These are phyloP conservation scores for Thalpophila matura DNA, from an alignment of 2,888 invertebrate genomes.

Conservation along the genomic window DNA sequence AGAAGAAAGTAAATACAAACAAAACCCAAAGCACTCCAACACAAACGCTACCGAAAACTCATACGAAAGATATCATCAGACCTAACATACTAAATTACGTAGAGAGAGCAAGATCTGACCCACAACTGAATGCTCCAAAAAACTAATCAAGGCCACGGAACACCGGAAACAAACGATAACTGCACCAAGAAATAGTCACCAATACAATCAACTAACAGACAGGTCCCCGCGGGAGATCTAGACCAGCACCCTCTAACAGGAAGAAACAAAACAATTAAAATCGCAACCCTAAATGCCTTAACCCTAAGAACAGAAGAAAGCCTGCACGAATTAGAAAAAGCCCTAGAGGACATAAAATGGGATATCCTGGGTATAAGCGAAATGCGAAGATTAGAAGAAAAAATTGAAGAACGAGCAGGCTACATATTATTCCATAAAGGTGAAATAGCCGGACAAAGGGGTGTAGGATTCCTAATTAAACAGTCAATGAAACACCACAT, in stretches of 20 bases:
- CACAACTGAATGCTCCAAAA: no score
- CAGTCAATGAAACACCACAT: no score
- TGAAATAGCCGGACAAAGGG: no score
- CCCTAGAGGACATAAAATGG: conserved; percentile 35
- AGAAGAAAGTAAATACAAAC: no score
- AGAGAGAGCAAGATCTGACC: no score
- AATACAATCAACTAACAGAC: not conserved
- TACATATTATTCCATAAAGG: no score
- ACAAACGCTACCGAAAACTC: no score
- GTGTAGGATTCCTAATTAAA: no score
- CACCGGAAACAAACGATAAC: not conserved
- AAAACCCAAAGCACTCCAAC: no score
- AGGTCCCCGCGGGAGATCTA: conserved; percentile 39
- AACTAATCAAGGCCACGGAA: no score
- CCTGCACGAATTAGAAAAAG: conserved; percentile 38
- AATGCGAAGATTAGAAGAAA: not conserved
- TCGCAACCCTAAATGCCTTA: conserved; percentile 41
- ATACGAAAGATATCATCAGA: no score
- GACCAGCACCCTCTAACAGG: conserved; percentile 47
- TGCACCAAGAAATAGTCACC: not conserved
- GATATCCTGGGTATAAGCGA: conserved; percentile 48
- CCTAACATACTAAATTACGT: no score
- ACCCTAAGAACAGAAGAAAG: conserved; percentile 42
- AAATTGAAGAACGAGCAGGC: not conserved
- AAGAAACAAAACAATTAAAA: conserved; percentile 19